These are phyloP conservation scores for Macrochelys suwanniensis DNA, from an alignment of 2,797 vertebrate species.

Conservation along the genomic window DNA sequence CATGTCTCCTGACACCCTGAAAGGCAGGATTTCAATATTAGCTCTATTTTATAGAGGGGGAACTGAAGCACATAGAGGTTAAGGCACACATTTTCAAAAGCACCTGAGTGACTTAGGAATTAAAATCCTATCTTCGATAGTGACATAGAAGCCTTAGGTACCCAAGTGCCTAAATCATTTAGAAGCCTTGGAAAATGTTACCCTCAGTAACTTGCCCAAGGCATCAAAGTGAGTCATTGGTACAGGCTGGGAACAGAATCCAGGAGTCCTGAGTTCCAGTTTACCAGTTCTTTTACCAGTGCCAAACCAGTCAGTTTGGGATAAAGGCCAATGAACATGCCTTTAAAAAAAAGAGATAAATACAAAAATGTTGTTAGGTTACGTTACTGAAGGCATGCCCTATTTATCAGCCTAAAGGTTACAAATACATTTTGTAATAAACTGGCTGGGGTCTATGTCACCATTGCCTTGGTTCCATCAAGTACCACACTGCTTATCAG, in stretches of 20 bases:
- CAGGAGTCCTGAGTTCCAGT: neutral
- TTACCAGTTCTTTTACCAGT: neutral
- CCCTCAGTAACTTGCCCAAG: neutral
- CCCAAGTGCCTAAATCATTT: neutral
- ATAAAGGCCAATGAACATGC: neutral
- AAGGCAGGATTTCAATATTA: neutral
- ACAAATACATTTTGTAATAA: constrained; percentile 1
- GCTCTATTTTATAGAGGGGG: neutral
- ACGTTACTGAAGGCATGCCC: neutral
- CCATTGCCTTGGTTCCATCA: neutral
- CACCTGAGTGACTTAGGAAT: neutral
- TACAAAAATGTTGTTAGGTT: neutral
- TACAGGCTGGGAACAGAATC: neutral
- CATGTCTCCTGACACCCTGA: neutral
- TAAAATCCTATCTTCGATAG: neutral
- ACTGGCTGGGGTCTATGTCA: neutral
- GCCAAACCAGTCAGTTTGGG: neutral
- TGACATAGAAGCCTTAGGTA: neutral
- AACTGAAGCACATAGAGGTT: neutral
- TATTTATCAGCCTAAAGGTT: neutral
- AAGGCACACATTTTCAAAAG: neutral
- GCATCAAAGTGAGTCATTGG: neutral
- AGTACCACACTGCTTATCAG: neutral
- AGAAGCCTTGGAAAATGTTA: neutral
- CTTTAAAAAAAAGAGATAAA: neutral